Conservation (phyloP, 2,888 invertebrate genomes). For the Salticus scenicus region DNA sequence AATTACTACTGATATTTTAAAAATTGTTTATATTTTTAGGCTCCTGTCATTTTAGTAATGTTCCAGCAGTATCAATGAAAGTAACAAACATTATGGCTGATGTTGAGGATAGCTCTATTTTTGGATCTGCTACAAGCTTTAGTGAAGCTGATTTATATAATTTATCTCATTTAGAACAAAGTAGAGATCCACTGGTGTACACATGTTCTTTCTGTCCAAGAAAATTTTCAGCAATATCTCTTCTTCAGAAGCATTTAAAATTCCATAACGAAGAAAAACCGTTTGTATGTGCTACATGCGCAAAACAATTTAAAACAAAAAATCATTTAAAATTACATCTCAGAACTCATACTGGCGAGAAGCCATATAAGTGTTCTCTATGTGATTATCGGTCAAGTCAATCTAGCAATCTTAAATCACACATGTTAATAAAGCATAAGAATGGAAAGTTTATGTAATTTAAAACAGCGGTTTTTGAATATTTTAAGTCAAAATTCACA, state of each 20-base stretch:
- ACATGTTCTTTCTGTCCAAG: neutral
- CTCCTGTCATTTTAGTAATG: too few relatives aligned
- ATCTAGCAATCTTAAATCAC: neutral
- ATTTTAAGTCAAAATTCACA: too few relatives aligned
- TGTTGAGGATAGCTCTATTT: neutral
- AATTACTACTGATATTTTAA: too few relatives aligned
- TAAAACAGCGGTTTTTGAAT: too few relatives aligned
- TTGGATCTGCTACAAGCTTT: neutral
- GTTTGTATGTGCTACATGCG: neutral
- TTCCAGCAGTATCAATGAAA: neutral
- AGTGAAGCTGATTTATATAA: neutral
- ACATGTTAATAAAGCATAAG: neutral
- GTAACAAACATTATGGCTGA: neutral
- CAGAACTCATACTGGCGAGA: neutral
- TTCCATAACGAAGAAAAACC: neutral
- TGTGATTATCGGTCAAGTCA: slow-evolving; percentile 2
- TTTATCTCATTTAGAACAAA: neutral
- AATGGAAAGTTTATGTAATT: too few relatives aligned
- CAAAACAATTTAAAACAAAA: neutral
- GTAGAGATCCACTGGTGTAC: neutral
- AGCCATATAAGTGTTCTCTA: neutral
- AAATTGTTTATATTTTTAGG: too few relatives aligned
- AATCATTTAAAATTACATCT: neutral
- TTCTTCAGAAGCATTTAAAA: neutral
- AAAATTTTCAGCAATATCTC: neutral